A percentile compares a stretch with the other conserved stretches of the same genome.
Evolutionary conservation across 2,113 vertebrate genomes (phyloP).

Genomic region (Acinonyx jubatus): DNA sequence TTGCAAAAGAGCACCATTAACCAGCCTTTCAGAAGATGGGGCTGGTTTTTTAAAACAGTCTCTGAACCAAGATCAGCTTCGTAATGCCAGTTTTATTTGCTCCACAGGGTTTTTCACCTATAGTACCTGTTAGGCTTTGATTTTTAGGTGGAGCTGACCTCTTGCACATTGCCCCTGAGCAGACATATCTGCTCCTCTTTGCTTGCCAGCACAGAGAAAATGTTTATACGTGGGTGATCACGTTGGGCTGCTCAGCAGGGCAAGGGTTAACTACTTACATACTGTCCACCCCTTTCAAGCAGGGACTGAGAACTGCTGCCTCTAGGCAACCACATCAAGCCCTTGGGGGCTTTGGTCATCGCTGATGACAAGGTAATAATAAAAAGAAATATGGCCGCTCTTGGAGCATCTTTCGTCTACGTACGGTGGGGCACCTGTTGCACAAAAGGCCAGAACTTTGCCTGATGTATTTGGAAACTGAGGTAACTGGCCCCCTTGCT

Average conservation of each 20-base stretch:
- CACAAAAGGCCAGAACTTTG: background rate
- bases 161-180: background rate
- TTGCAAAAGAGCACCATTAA: background rate
- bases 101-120: background rate
- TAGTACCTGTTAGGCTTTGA: background rate
- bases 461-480: conserved; percentile 70
- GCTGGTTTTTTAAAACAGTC: background rate
- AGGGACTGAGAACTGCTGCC: conserved; percentile 47
- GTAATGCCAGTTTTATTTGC: background rate
- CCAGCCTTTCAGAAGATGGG: background rate
- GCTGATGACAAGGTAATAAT: conserved; percentile 56
- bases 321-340: conserved; percentile 60
- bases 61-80: background rate
- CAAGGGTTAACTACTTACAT: conserved; percentile 74
- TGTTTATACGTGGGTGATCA: conserved; percentile 33
- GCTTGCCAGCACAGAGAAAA: background rate
- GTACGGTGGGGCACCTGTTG: conserved; percentile 42
- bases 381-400: conserved; percentile 36
- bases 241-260: conserved; percentile 31
- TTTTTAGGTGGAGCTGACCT: conserved; percentile 1
- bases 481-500: conserved; percentile 40
- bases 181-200: background rate
- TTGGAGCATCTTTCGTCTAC: background rate
- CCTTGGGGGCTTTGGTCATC: conserved; percentile 42
- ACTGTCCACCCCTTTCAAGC: conserved; percentile 56